Conservation (phyloP, 2,113 vertebrate species). For the Elgaria multicarinata region DNA sequence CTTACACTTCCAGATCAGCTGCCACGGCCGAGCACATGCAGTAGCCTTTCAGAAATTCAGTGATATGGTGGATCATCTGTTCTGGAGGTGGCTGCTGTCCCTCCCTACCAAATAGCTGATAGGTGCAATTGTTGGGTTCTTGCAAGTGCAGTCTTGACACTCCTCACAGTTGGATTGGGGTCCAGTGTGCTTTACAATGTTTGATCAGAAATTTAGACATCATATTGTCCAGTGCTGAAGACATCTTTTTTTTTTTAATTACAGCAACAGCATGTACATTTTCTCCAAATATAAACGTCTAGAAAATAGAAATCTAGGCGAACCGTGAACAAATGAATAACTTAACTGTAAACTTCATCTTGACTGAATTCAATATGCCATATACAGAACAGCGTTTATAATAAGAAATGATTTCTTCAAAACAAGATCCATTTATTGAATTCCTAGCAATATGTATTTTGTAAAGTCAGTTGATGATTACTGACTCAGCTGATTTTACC, state of each 20-base stretch:
- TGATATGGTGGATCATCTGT: neutral
- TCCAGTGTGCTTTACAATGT: neutral
- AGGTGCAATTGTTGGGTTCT: neutral
- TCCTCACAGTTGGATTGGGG: neutral
- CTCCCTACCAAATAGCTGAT: neutral
- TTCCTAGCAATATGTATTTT: constrained; percentile 56
- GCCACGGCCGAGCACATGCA: neutral
- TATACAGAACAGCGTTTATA: constrained; percentile 56
- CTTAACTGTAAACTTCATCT: constrained; percentile 56
- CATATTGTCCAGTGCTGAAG: neutral
- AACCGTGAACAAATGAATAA: constrained; percentile 60
- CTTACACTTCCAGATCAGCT: neutral
- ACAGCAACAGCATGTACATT: neutral
- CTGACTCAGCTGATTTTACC: constrained; percentile 62
- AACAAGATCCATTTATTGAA: constrained; percentile 63
- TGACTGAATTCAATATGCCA: constrained; percentile 58
- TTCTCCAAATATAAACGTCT: constrained; percentile 43
- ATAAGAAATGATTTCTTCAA: constrained; percentile 59
- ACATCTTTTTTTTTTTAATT: neutral
- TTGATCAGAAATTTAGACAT: neutral
- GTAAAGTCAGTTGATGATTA: constrained; percentile 60
- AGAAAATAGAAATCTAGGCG: constrained; percentile 61
- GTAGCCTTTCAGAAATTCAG: neutral
- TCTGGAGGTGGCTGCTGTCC: neutral
- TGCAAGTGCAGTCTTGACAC: neutral